Evolutionary conservation across 2,113 vertebrate genomes (phyloP), one percentile per base, ranked within the genome.

Genomic region (Emydocephalus ijimae): DNA sequence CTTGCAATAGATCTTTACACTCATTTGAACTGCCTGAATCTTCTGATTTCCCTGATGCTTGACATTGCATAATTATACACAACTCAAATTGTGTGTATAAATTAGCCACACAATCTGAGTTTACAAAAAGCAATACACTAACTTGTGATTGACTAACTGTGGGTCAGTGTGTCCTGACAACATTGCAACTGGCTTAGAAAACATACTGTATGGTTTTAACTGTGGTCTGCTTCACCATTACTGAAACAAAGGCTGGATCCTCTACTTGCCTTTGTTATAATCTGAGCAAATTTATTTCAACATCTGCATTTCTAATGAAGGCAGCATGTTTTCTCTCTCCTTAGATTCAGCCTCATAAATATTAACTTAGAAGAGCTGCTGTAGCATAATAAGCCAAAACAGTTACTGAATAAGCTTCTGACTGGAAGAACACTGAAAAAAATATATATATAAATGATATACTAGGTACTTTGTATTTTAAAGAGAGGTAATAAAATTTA

Each of bases 401-500:
- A 50, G 14, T 34, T 29, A 69, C 57, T 43, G 23, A 85, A 89
- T 45, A 59, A 24, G 10, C 52, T 59, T 48, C 6, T n/a, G 39
- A 29, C 20, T 89, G 69, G 54, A 89, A 15, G n/a, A 57, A 21
- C 50, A 21, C 50, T 23, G 18, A 39, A 12, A 45, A 81, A 34
- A n/a, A n/a, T n/a, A 50, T 1, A 61, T 26, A 56, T 89, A 87
- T 85, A 89, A 89, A 81, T 18, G 26, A 81, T 85, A 81, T 45
- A 69, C 69, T 81, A 34, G 74, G 12, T 39, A 48, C 21, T n/a
- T 10, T 20, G 29, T 48, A 57, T 39, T 89, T 57, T 89, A 89
- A 57, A 92, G 91, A 6, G 81, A 29, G 20, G 0, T 61, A 89
- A 92, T 89, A 74, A 92, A 89, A 92, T 89, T 89, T 59, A 92